These are phyloP conservation scores for Griposia aprilina DNA, from an alignment of 2,888 invertebrate genomes.

Conservation along the genomic window DNA sequence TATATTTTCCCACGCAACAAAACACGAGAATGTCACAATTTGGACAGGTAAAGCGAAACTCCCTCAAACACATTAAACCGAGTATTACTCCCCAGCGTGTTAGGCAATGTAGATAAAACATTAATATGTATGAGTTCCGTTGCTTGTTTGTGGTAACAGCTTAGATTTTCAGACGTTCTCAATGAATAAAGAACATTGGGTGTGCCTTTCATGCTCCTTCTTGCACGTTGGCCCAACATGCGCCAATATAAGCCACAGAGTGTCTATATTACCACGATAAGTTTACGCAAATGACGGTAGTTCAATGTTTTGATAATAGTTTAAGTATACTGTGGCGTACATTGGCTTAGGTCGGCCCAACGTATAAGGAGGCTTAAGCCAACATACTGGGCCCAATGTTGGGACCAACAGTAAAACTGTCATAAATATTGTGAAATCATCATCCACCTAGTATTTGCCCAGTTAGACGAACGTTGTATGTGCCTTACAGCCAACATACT, in stretches of 20 bases:
- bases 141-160: slow-evolving; percentile 84
- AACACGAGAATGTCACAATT: slow-evolving; percentile 67
- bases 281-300: too few relatives aligned
- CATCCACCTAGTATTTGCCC: slow-evolving; percentile 1
- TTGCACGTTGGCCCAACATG: too few relatives aligned
- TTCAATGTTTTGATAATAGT: too few relatives aligned
- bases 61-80: slow-evolving; percentile 84
- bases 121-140: slow-evolving; percentile 87
- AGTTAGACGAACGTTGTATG: background rate
- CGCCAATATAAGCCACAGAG: too few relatives aligned
- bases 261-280: too few relatives aligned
- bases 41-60: slow-evolving; percentile 80
- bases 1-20: slow-evolving; percentile 41
- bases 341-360: too few relatives aligned
- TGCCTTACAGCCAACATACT: background rate
- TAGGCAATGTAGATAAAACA: slow-evolving; percentile 86
- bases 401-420: slow-evolving; percentile 3
- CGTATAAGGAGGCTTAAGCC: too few relatives aligned
- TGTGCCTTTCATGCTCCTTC: too few relatives aligned
- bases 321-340: too few relatives aligned
- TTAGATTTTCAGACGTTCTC: slow-evolving; percentile 84
- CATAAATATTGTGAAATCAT: slow-evolving; percentile 19
- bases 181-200: slow-evolving; percentile 83
- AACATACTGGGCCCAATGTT: slow-evolving; percentile 27
- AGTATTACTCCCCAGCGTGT: slow-evolving; percentile 78